Conservation (phyloP, 2,797 vertebrate genomes). For the Oceanodroma leucorhoa region DNA sequence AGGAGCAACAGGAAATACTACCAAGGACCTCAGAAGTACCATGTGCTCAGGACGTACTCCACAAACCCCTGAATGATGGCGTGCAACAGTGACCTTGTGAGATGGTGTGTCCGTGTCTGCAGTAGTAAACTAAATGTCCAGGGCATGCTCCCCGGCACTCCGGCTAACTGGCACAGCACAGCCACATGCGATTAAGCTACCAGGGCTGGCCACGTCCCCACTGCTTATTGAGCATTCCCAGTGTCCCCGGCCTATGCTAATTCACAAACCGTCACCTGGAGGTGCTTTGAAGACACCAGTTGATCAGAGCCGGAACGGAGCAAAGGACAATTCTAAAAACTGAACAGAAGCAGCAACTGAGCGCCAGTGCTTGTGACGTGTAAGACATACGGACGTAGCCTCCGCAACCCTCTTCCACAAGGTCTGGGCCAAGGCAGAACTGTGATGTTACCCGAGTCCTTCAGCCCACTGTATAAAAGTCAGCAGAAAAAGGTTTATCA, state of each 20-base stretch:
- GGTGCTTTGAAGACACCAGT: background rate
- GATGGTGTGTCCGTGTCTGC: too few species aligned
- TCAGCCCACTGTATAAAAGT: background rate
- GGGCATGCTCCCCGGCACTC: background rate
- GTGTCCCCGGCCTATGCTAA: background rate
- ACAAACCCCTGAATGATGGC: rapidly evolving
- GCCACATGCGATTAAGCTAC: too few species aligned
- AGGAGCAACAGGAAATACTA: background rate
- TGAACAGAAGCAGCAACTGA: background rate
- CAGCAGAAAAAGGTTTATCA: background rate
- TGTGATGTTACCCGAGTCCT: background rate
- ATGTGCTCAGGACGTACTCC: background rate
- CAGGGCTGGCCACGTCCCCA: background rate
- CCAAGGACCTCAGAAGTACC: background rate
- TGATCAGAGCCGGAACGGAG: background rate
- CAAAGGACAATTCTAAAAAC: background rate
- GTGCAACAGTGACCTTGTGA: background rate
- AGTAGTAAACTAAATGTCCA: background rate
- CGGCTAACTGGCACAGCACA: too few species aligned
- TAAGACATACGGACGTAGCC: rapidly evolving
- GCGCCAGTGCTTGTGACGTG: background rate
- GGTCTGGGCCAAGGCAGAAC: background rate
- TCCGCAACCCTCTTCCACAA: background rate
- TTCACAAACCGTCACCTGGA: background rate
- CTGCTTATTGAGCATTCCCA: background rate